A percentile compares a stretch with the other conserved stretches of the same genome.
phyloP scores from a whole-genome alignment of 2,113 vertebrate genomes.

The Anser cygnoides region DNA sequence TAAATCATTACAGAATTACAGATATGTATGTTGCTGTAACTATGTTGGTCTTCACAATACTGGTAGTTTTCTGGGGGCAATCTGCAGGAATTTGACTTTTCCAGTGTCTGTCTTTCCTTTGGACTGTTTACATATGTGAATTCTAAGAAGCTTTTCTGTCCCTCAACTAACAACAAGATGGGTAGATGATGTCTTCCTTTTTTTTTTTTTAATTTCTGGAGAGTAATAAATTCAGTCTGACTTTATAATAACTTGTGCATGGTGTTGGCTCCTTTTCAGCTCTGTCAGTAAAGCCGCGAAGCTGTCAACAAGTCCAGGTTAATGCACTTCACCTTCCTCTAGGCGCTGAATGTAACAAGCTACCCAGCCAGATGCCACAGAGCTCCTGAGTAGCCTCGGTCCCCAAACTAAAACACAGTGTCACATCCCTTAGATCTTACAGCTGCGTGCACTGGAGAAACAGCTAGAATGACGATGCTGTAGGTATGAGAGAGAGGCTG shows the following conservation, averaged over 20 bases:
- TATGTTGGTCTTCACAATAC: neutral
- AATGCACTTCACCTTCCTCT: neutral
- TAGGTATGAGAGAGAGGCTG: rapidly evolving
- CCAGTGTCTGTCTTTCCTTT: constrained; percentile 35
- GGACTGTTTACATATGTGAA: constrained; percentile 30
- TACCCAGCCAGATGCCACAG: rapidly evolving
- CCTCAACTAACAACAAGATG: constrained; percentile 46
- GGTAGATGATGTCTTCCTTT: constrained; percentile 24
- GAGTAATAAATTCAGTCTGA: constrained; percentile 72
- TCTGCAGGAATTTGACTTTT: constrained; percentile 27
- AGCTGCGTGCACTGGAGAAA: neutral
- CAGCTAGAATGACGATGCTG: neutral
- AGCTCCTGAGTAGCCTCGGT: neutral
- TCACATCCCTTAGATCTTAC: rapidly evolving
- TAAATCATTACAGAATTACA: constrained; percentile 29
- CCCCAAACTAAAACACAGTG: neutral
- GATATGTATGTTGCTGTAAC: constrained; percentile 9
- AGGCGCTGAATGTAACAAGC: neutral
- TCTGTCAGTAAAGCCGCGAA: neutral
- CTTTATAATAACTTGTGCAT: constrained; percentile 54
- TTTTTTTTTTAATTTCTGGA: constrained; percentile 57
- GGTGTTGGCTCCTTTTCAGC: constrained; percentile 44
- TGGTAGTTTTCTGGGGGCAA: constrained; percentile 20
- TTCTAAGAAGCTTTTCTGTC: constrained; percentile 33
- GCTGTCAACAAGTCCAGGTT: neutral